Evolutionary conservation across 2,113 vertebrate genomes (phyloP), one percentile per base, ranked within the genome.

Genomic region (Tinamus guttatus): DNA sequence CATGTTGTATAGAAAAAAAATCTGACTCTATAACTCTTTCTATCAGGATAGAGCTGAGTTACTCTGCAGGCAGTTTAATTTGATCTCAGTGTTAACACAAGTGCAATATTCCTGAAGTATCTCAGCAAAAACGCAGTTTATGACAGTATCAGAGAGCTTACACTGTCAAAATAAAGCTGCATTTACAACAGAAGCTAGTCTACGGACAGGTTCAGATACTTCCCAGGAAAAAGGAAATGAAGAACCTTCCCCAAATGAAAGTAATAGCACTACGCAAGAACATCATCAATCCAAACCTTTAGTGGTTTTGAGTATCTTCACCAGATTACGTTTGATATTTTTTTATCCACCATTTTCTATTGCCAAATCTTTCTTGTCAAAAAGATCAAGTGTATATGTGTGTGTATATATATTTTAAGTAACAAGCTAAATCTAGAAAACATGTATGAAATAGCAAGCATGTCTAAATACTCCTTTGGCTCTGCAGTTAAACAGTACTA

Each of bases 281-380:
- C 76, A 16, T 1, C 30, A 73, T 60, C 56, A 17, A 41, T 59
- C 30, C 30, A 58, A 58, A 32, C 5, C 54, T 58, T 58, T 30
- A 30, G 52, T 56, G 52, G 14, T 56, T 56, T 56, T 32, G 28
- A 56, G 28, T 11, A 32, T 56, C 54, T 56, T 56, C 28, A 13
- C 30, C 28, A 32, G 28, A 58, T 58, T 58, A 56, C 30, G 54
- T 58, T 58, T 59, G 38, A 3, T 8, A 2, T 0, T 43, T 0
- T 43, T 43, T 58, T 5, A 28, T 65, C 4, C 20, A 73, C 43
- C 2, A 32, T 38, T 38, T 54, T 74, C n/a, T 59, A 27, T 27
- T 59, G 38, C 28, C 6, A 64, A 43, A 19, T 34, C 45, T 41
- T 70, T 63, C 4, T 40, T 63, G 58, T 47, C 59, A 8, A 81